Evolutionary conservation across 2,797 vertebrate genomes (phyloP), one percentile per base, ranked within the genome.

Genomic region (Dromococcyx pavoninus): DNA sequence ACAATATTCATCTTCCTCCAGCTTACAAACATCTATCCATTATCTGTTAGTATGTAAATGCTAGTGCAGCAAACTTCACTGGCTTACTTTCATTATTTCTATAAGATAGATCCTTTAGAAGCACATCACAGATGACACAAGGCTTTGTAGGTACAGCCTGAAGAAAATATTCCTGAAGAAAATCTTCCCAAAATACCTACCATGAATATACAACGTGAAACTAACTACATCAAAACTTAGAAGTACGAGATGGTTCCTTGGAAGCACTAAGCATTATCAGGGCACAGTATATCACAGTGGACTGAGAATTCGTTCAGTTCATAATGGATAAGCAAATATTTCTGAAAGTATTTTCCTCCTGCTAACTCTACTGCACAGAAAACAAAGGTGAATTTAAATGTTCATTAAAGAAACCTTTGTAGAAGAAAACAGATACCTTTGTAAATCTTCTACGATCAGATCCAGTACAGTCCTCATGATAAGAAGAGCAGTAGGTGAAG

Each of bases 401-500:
- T 11, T 43, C 30, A 11, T 13, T 71, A 57, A 35, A 27, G 3
- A 81, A 56, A 75, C 46, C 30, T 69, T 51, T 37, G 73, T 66
- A 74, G 88, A 1, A 75, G 33, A 53, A 79, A 73, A 88, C 11
- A 64, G 32, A 81, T 98, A 99, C 99, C 98, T 98, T 97, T 99
- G 99, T 53, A 99, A 96, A 96, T 99, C 99, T 97, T 99, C 99
- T 93, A 99, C 97, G 94, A 99, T 98, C 88, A 99, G 97, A 97
- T 99, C 99, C 97, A 99, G 96, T 43, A 99, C 98, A 9, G 98
- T 99, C 96, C 99, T 99, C 98, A 99, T 99, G 94, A 99, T 98
- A 71, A 99, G 98, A 7, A 98, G 98, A 15, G 99, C 99, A 7
- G 98, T 99, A 83, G 99, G 98, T 15, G 99, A 99, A 70, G 99